Evolutionary conservation across 2,888 invertebrate genomes (phyloP), one percentile per base, ranked within the genome.

Genomic region (Hirudinaria manillensis): DNA sequence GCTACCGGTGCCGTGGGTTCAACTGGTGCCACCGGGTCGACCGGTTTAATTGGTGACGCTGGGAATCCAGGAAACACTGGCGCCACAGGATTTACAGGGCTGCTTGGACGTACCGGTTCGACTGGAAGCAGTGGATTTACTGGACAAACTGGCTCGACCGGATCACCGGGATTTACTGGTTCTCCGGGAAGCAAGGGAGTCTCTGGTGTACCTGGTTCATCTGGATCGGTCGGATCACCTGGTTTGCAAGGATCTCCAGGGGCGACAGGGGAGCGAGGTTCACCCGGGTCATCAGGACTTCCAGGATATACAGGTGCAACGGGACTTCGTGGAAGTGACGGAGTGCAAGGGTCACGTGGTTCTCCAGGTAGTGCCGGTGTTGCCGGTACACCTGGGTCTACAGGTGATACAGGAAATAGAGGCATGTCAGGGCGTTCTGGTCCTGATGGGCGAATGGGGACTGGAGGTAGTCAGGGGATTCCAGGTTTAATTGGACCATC

Each of bases 1-100:
- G 27, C 24, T 27, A 21, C 65, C 51, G 78, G 78, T 21, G 27
- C 68, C 29, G 67, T 21, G 19, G 78, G 61, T 27, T 16, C 6
- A 27, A 29, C 29, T 4, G 61, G 61, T 61, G 3, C n/a, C n/a
- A 61, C 24, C 24, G 61, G 61, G 24, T 61, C 61, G 16, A 45
- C 6, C 16, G 45, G 45, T 45, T 45, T 45, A 45, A 45, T 45
- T 3, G 45, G 45, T 45, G 45, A 45, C 3, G 21, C 4, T 6
- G 61, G 61, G 6, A 61, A 61, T 61, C 24, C 61, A 61, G 61
- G 61, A 61, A n/a, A 61, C 29, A 29, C 29, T 61, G 61, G 61
- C 13, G 29, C 29, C 13, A 24, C 24, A 7, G 61, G 61, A 27
- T 29, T 29, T 27, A 27, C 61, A 61, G 61, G 61, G 21, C 13